A percentile compares a stretch with the other conserved stretches of the same genome.
Conservation (phyloP, 2,888 invertebrate genomes). For the Busseola fusca region DNA sequence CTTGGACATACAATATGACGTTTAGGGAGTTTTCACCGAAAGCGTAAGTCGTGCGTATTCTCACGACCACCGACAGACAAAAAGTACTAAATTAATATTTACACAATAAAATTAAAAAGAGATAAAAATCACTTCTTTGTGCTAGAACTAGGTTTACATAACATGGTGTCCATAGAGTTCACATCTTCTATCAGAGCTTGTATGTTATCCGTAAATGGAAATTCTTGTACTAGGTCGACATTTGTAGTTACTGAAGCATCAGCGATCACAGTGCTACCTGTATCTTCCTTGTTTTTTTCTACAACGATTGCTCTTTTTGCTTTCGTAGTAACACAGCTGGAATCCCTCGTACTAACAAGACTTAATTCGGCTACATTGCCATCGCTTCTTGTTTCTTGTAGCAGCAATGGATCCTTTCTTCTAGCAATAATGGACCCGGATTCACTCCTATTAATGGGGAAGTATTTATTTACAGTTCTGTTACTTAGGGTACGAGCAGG, state of each 20-base stretch:
- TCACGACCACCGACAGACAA: not conserved
- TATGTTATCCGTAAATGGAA: not conserved
- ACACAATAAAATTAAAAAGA: not conserved
- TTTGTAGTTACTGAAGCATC: not conserved
- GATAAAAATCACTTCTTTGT: slow-evolving; percentile 3
- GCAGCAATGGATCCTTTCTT: not conserved
- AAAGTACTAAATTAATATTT: slow-evolving; percentile 28
- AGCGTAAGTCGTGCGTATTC: not conserved
- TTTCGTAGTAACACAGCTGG: not conserved
- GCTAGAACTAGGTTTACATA: slow-evolving; percentile 4
- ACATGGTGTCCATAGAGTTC: not conserved
- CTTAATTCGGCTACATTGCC: not conserved
- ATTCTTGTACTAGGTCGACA: not conserved
- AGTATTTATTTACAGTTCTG: not conserved
- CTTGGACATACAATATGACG: too few relatives aligned
- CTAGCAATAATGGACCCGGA: not conserved
- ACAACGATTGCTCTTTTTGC: not conserved
- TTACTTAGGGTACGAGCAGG: not conserved
- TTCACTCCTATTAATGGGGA: not conserved
- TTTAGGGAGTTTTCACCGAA: not conserved
- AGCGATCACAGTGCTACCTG: not conserved
- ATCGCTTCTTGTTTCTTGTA: slow-evolving; percentile 5
- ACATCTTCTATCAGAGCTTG: slow-evolving; percentile 12
- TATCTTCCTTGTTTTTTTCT: not conserved
- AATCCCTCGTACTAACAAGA: not conserved